phyloP scores from a whole-genome alignment of 2,797 vertebrate species.

The Etheostoma nigrum region DNA sequence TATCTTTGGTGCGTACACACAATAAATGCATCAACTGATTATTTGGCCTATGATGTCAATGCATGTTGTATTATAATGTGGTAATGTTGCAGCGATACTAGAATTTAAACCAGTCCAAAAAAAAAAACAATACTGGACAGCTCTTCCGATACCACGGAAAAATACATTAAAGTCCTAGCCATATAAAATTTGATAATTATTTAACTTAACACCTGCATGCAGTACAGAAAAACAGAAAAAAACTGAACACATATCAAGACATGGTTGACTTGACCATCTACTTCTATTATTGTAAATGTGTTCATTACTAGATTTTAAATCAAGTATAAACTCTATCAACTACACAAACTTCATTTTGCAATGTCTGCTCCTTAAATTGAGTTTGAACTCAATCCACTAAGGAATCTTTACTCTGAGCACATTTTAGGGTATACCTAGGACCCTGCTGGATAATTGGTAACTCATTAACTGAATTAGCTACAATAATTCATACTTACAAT shows the following conservation, averaged over 20 bases:
- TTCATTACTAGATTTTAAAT: neutral
- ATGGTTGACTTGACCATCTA: neutral
- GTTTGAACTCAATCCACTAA: neutral
- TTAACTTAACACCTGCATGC: no score
- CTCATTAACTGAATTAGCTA: neutral
- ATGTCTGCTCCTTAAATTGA: neutral
- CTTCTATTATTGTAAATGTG: neutral
- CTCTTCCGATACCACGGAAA: no score
- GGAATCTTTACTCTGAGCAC: constrained; percentile 14
- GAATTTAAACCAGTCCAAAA: no score
- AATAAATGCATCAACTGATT: constrained; percentile 29
- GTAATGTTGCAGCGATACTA: neutral
- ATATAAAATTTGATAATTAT: no score
- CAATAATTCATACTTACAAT: neutral
- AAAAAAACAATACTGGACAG: no score
- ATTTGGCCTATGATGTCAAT: constrained; percentile 6
- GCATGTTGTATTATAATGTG: constrained; percentile 8
- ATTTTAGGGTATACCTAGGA: neutral
- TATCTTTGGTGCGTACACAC: constrained; percentile 38
- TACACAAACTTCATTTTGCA: neutral
- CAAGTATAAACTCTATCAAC: neutral
- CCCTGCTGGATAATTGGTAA: neutral
- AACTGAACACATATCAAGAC: no score
- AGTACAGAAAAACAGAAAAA: no score
- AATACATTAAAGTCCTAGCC: no score